Evolutionary conservation across 2,113 vertebrate genomes (phyloP), one percentile per base, ranked within the genome.

Genomic region (Ranitomeya imitator): DNA sequence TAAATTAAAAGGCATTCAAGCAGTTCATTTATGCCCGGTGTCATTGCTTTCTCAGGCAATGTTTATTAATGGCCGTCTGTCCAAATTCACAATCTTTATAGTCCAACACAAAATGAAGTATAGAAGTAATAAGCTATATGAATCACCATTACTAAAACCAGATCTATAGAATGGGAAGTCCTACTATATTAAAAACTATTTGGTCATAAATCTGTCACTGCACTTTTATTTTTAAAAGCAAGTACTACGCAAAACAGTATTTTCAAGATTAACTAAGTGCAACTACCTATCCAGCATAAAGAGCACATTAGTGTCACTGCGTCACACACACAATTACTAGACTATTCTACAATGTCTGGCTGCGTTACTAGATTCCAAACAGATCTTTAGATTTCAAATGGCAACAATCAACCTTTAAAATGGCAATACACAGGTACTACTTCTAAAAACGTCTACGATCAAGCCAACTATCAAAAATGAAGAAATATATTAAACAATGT

Each of bases 131-230:
- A 83, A 54, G 14, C 37, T 55, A 54, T 12, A 69, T 69, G 63
- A 69, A 69, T 69, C 51, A 51, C 45, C 67, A 69, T 83, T 61
- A 81, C 26, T 45, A 67, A 23, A 67, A 67, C 21, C 37, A 83
- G 45, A 18, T 31, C 57, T 7, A 13, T 45, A 63, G 31, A 2
- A 63, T 69, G n/a, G 57, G 54, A 15, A 11, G 63, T 71, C 14
- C 13, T 16, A 55, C 45, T 83, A 69, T 55, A 83, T 83, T 1
- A 69, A 69, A 54, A 52, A 51, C 45, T 55, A 55, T 69, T 83
- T 52, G 81, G 37, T 15, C 61, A 83, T 83, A 54, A 83, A 83
- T 67, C 61, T 83, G 61, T 51, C 81, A 52, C 21, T 52, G 12
- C 5, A 9, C 16, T 45, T 14, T 21, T 55, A 5, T 45, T 14